Evolutionary conservation across 2,797 vertebrate species (phyloP).

Genomic region (Setipinna tenuifilis): DNA sequence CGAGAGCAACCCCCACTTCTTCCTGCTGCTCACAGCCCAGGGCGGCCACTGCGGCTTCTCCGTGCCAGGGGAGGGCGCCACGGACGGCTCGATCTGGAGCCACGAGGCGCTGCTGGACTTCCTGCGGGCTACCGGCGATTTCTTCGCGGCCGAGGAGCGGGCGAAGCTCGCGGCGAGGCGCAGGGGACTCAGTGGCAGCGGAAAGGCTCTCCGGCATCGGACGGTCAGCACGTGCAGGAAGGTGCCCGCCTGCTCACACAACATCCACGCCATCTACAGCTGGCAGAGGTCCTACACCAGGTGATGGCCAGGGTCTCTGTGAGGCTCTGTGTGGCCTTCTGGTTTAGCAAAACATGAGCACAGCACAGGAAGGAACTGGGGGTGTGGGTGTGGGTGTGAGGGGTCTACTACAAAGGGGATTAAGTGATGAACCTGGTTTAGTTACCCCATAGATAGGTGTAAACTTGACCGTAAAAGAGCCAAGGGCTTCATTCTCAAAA

Average conservation of each 20-base stretch:
- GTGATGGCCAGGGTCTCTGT: constrained; percentile 59
- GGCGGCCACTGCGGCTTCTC: constrained; percentile 85
- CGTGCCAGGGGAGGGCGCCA: constrained; percentile 51
- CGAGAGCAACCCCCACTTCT: constrained; percentile 85
- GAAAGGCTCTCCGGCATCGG: constrained; percentile 71
- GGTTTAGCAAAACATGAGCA: background rate
- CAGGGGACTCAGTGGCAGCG: constrained; percentile 67
- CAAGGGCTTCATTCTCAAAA: no score
- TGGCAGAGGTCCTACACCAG: constrained; percentile 86
- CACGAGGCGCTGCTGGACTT: constrained; percentile 81
- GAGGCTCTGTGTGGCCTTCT: constrained; percentile 32
- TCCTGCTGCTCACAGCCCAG: constrained; percentile 75
- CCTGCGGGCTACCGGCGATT: constrained; percentile 81
- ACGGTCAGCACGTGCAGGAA: constrained; percentile 79
- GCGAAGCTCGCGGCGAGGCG: constrained; percentile 72
- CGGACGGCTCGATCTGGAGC: constrained; percentile 70
- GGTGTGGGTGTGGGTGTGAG: no score
- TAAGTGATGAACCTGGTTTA: no score
- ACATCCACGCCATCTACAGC: constrained; percentile 82
- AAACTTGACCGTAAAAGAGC: no score
- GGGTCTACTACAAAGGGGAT: no score
- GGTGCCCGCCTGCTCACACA: constrained; percentile 78
- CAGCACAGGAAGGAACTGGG: background rate
- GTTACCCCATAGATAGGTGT: no score
- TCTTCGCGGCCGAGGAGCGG: constrained; percentile 79